Evolutionary conservation across 2,888 invertebrate genomes (phyloP), one percentile per base, ranked within the genome.

Genomic region (Sabatieria punctata): DNA sequence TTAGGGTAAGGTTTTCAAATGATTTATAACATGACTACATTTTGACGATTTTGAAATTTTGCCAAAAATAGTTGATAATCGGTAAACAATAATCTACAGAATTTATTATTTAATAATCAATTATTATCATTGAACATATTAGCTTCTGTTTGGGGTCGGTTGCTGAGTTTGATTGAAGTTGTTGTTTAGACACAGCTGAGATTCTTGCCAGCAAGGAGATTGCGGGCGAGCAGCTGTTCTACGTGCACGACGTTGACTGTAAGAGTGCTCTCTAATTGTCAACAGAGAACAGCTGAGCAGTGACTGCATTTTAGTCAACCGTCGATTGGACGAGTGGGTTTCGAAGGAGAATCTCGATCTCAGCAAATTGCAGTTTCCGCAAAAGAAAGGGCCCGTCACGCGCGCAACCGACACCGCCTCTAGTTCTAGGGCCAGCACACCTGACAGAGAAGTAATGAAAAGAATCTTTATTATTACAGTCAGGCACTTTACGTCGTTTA

Each of bases 211-310:
- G 89, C 57, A 89, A 86, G 70, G 86, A 88, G 54, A 70, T 75
- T 33, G 48, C 60, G 18, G 74, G 77, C 53, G 79, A 77, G 48
- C 74, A 75, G 55, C 73, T 75, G 54, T 95, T 84, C 69, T 97
- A 97, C 71, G 86, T 97, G 22, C 95, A 97, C 69, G 97, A 89
- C 74, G 85, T 95, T 55, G 95, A 95, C 68, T 97, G 93, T 88
- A 76, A 83, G 88, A 77, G 65, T 48, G 19, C 26, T 18, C 27
- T 48, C 11, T 27, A 18, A 27, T 23, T 45, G 42, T 6, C 11
- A 45, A 47, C n/a, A 48, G 8, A 45, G 11, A 13, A 11, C 36
- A 21, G 43, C n/a, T n/a, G 6, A 30, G 13, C 13, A n/a, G 22
- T 13, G 39, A 38, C 19, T 8, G n/a, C 22, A 38, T 19, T 35